These are phyloP conservation scores for Sphinx pinastri DNA, from an alignment of 2,888 invertebrate species.

Conservation along the genomic window DNA sequence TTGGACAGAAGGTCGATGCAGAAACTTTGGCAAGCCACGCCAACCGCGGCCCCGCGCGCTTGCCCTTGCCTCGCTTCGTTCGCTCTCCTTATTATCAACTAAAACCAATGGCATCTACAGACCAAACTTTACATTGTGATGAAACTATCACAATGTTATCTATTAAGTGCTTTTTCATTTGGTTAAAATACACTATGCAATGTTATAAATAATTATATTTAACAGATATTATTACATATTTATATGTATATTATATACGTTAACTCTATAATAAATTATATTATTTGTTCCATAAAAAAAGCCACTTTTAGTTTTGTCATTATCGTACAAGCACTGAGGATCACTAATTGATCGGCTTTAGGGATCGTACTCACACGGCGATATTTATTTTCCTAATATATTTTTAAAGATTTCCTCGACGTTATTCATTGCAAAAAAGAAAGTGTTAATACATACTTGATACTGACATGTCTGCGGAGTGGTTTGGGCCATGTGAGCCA, in stretches of 20 bases:
- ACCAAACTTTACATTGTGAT: neutral
- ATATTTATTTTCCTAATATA: neutral
- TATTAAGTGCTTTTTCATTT: neutral
- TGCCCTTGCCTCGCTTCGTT: constrained; percentile 40
- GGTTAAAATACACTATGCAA: neutral
- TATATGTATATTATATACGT: neutral
- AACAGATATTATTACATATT: neutral
- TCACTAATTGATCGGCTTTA: constrained; percentile 1
- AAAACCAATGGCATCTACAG: constrained; percentile 18
- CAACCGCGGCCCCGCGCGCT: constrained; percentile 64
- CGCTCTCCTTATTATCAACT: constrained; percentile 24
- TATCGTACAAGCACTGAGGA: neutral
- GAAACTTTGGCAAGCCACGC: constrained; percentile 85
- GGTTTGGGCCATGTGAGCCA: too few relatives aligned
- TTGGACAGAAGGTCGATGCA: constrained; percentile 80
- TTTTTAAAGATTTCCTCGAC: neutral
- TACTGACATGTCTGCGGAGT: neutral
- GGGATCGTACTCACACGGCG: neutral
- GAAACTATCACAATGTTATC: neutral
- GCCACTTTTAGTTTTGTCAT: neutral
- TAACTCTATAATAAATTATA: neutral
- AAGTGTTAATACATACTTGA: neutral
- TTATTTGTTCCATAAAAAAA: neutral
- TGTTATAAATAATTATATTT: too few relatives aligned
- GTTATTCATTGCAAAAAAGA: neutral